Evolutionary conservation across 2,888 invertebrate genomes (phyloP), one percentile per base, ranked within the genome.

Genomic region (Brachypalpus laphriformis): DNA sequence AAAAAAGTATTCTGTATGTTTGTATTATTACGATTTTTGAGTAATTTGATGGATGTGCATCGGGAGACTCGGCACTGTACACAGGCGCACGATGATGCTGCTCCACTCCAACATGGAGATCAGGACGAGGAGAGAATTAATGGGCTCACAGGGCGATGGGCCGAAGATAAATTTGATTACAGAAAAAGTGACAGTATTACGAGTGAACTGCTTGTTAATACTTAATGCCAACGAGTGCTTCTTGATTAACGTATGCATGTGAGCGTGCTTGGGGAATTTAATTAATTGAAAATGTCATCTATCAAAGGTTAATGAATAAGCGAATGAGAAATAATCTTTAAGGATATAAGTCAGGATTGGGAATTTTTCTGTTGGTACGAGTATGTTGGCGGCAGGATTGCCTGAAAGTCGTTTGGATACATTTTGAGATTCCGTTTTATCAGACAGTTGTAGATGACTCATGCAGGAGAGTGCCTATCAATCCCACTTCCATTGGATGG

Each of bases 171-270:
- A 85, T 85, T 85, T 85, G 81, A 85, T 85, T 85, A 85, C 85
- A 85, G 81, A 81, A 85, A 81, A 85, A 85, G 80, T 81, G 85
- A 85, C 85, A 85, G 81, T 71, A 71, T 81, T 85, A 81, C 85
- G 81, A 85, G 85, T 76, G 85, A 85, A 85, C 75, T 85, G 85
- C 81, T 71, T 85, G 85, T 85, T 85, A 81, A 85, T 85, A 81
- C 85, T 81, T 85, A 85, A 85, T 85, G 85, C 81, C 70, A 75
- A 56, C 51, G 75, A 81, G 47, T 71, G 85, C 75, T 80, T 51
- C 75, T 85, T 81, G 85, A 85, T 81, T 81, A 85, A 81, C 65
- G 81, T 71, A 49, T n/a, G 11, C 45, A 31, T 40, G 18, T 42
- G 47, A 3, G 22, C 16, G 31, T 42, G 54, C 18, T 20, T 56